Evolutionary conservation across 2,888 invertebrate species (phyloP).

Genomic region (Epirrita christyi): DNA sequence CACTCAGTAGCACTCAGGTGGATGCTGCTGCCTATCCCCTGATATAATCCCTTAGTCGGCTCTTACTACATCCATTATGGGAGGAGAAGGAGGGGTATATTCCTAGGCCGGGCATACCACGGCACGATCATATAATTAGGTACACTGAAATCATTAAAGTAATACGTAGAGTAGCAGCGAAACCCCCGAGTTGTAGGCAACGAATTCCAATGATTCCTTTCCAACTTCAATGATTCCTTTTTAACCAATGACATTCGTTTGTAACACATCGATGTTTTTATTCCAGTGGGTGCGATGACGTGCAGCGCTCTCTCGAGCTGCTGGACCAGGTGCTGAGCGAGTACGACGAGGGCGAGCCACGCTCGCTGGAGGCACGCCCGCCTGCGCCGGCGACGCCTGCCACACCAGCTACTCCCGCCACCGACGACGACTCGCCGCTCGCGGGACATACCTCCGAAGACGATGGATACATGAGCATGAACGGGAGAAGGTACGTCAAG

Average conservation of each 20-base stretch:
- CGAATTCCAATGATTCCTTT: too few relatives aligned
- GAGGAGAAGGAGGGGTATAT: too few relatives aligned
- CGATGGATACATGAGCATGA: slow-evolving; percentile 97
- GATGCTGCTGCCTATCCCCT: too few relatives aligned
- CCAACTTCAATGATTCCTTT: neutral
- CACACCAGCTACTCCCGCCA: slow-evolving; percentile 83
- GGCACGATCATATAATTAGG: too few relatives aligned
- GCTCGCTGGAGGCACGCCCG: slow-evolving; percentile 77
- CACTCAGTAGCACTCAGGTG: too few relatives aligned
- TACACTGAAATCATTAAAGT: too few relatives aligned
- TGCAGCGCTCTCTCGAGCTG: slow-evolving; percentile 94
- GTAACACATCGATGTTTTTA: neutral
- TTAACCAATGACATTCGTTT: neutral
- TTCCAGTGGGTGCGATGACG: slow-evolving; percentile 93
- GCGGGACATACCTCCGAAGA: slow-evolving; percentile 94
- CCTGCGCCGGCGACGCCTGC: slow-evolving; percentile 78
- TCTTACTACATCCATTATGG: too few relatives aligned
- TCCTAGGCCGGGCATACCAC: too few relatives aligned
- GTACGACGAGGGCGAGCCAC: slow-evolving; percentile 91
- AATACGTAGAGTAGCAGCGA: too few relatives aligned
- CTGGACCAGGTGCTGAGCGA: slow-evolving; percentile 95
- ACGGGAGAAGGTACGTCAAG: slow-evolving; percentile 93
- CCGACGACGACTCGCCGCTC: slow-evolving; percentile 90
- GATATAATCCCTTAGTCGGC: too few relatives aligned
- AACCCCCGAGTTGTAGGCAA: too few relatives aligned